Conservation (phyloP, 2,113 vertebrate genomes). For the Albula glossodonta region DNA sequence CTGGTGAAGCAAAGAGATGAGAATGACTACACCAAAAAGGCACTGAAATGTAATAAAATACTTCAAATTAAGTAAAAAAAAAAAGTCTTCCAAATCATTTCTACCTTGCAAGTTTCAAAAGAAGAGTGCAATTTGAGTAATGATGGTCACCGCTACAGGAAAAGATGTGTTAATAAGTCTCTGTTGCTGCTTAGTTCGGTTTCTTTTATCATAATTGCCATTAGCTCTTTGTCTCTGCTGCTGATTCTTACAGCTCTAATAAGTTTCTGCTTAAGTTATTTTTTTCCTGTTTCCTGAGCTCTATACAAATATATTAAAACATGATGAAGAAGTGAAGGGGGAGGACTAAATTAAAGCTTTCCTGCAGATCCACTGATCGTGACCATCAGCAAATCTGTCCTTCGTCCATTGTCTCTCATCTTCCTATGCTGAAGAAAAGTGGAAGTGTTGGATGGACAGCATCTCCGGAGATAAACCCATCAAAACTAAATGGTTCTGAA, state of each 20-base stretch:
- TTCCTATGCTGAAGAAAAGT: slow-evolving; percentile 23
- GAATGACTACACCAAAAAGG: not conserved
- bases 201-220: not conserved
- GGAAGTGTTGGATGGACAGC: slow-evolving; percentile 34
- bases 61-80: not conserved
- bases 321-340: slow-evolving; percentile 42
- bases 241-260: not conserved
- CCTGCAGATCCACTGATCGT: not conserved
- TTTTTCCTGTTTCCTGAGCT: not conserved
- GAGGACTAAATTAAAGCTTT: slow-evolving; percentile 54
- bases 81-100: not conserved
- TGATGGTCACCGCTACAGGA: not conserved
- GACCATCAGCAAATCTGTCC: not conserved
- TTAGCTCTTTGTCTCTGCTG: not conserved
- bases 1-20: not conserved
- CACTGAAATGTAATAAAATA: not conserved
- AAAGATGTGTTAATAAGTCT: not conserved
- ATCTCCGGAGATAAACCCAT: slow-evolving; percentile 43
- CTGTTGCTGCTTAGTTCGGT: not conserved
- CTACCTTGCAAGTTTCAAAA: not conserved
- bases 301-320: too few relatives aligned
- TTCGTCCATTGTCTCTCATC: not conserved
- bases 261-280: not conserved
- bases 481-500: slow-evolving; percentile 52
- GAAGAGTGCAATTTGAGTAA: not conserved